A percentile compares a stretch with the other conserved stretches of the same genome.
Conservation (phyloP, 1,140 invertebrate genomes). For the Phthorimaea operculella region DNA sequence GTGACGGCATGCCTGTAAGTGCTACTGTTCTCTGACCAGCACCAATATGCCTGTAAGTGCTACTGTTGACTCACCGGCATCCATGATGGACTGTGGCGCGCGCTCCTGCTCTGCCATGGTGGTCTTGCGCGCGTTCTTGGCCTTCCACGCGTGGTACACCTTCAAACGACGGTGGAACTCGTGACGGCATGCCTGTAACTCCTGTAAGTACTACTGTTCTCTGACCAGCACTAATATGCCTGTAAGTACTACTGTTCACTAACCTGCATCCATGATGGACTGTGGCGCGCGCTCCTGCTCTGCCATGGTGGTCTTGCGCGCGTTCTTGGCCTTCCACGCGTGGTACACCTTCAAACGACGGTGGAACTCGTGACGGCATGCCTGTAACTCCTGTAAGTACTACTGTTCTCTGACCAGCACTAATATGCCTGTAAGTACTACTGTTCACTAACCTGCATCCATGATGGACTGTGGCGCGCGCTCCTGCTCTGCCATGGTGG, state of each 20-base stretch:
- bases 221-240: no score
- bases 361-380: conserved; percentile 97
- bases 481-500: conserved; percentile 85
- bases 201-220: no score
- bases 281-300: conserved; percentile 89
- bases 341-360: conserved; percentile 97
- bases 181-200: conserved; percentile 92
- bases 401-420: no score
- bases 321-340: conserved; percentile 96
- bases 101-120: conserved; percentile 87
- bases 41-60: no score
- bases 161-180: conserved; percentile 97
- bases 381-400: no score
- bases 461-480: conserved; percentile 88
- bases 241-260: no score
- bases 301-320: conserved; percentile 83
- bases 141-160: conserved; percentile 98
- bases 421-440: no score
- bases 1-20: conserved; percentile 91
- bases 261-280: conserved; percentile 85
- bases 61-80: conserved; percentile 71
- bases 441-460: conserved; percentile 78
- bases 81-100: conserved; percentile 88
- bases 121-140: conserved; percentile 89
- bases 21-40: no score